A percentile compares a stretch with the other conserved stretches of the same genome.
These are phyloP conservation scores for Myoxocephalus aenaeus DNA, from an alignment of 2,797 vertebrate genomes.

Conservation along the genomic window DNA sequence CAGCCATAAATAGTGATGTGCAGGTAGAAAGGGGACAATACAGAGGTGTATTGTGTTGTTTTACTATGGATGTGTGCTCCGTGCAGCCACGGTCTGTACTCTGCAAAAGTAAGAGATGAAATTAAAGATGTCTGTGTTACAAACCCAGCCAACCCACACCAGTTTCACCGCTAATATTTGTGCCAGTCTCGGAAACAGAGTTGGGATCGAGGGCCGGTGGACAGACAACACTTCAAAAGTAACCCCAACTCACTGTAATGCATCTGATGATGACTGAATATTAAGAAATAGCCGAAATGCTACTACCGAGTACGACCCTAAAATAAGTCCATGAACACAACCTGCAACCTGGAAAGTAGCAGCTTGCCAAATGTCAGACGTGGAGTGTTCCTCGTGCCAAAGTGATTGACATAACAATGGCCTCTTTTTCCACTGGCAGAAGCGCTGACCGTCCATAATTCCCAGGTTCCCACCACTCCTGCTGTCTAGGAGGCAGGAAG, in stretches of 20 bases:
- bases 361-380: slow-evolving; percentile 5
- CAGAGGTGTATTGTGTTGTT: too few species aligned
- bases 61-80: too few species aligned
- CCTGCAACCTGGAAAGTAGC: slow-evolving; percentile 17
- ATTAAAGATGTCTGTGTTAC: too few species aligned
- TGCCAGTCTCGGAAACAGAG: too few species aligned
- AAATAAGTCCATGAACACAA: slow-evolving; percentile 14
- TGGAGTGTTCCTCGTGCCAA: slow-evolving; percentile 7
- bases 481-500: slow-evolving; percentile 67
- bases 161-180: too few species aligned
- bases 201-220: too few species aligned
- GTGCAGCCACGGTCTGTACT: too few species aligned
- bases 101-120: too few species aligned
- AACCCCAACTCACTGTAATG: background rate
- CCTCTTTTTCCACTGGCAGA: slow-evolving; percentile 64
- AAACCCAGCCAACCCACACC: too few species aligned
- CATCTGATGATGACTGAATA: background rate
- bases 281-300: background rate
- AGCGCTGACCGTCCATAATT: slow-evolving; percentile 52
- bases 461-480: slow-evolving; percentile 64
- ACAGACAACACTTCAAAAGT: too few species aligned
- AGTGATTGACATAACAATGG: slow-evolving; percentile 68
- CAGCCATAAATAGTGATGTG: too few species aligned
- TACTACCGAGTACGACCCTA: background rate
- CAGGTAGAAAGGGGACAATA: too few species aligned